Evolutionary conservation across 2,888 invertebrate genomes (phyloP).

Genomic region (Neoscelio sp.): DNA sequence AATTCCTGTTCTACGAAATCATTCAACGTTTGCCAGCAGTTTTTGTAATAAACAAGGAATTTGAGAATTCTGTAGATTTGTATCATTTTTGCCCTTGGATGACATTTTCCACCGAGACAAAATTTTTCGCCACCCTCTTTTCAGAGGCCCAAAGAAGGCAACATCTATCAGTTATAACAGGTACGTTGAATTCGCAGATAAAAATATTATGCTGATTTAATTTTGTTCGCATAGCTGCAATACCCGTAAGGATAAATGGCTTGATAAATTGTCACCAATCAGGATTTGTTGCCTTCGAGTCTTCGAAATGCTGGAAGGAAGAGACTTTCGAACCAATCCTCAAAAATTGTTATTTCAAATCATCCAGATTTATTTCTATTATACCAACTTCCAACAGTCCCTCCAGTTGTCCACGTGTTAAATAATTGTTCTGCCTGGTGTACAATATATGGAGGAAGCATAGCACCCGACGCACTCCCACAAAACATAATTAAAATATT

Average conservation of each 20-base stretch:
- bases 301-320: neutral
- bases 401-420: neutral
- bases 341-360: conserved; percentile 6
- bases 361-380: conserved; percentile 11
- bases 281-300: too few relatives aligned
- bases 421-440: conserved; percentile 5
- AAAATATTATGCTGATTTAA: conserved; percentile 1
- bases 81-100: conserved; percentile 15
- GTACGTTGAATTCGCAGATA: conserved; percentile 19
- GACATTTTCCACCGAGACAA: conserved; percentile 17
- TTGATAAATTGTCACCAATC: conserved; percentile 11
- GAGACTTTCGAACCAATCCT: conserved; percentile 8
- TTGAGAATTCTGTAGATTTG: conserved; percentile 15
- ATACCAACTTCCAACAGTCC: neutral
- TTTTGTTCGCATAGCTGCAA: conserved; percentile 1
- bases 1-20: conserved; percentile 16
- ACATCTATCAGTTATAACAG: conserved; percentile 22
- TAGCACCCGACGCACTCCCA: conserved; percentile 3
- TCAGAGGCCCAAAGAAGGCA: conserved; percentile 31
- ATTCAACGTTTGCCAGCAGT: neutral
- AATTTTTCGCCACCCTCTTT: conserved; percentile 32
- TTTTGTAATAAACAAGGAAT: conserved; percentile 19
- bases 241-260: conserved; percentile 1
- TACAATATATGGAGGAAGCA: conserved; percentile 10
- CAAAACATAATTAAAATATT: conserved; percentile 16